These are phyloP conservation scores for Meteorus cinctellus DNA, from an alignment of 2,888 invertebrate genomes.

Conservation along the genomic window DNA sequence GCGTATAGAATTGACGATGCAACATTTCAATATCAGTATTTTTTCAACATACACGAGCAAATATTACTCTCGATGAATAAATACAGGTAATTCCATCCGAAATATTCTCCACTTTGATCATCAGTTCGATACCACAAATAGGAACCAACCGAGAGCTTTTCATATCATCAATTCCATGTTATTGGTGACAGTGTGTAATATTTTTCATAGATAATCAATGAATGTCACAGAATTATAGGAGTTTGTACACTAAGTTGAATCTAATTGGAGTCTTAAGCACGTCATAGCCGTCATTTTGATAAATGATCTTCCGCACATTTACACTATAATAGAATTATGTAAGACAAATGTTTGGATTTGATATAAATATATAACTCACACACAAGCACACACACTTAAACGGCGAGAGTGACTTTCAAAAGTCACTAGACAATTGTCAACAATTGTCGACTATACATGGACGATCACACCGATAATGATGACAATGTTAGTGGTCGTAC, in stretches of 20 bases:
- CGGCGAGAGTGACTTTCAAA: background rate
- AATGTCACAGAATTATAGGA: too few relatives aligned
- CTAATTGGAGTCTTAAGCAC: background rate
- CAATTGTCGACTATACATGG: background rate
- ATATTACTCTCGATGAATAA: background rate
- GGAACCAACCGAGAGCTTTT: too few relatives aligned
- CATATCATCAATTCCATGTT: too few relatives aligned
- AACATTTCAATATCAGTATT: conserved; percentile 55
- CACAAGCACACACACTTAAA: background rate
- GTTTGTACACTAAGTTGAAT: background rate
- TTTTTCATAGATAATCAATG: too few relatives aligned
- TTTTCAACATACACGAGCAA: background rate
- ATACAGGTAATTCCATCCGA: too few relatives aligned
- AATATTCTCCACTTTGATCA: too few relatives aligned
- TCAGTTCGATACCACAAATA: too few relatives aligned
- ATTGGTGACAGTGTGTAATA: too few relatives aligned
- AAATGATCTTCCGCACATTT: background rate
- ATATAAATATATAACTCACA: background rate
- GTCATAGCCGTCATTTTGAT: background rate
- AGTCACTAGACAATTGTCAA: background rate
- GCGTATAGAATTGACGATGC: conserved; percentile 67
- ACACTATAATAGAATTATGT: background rate
- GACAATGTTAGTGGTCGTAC: background rate
- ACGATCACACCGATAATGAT: background rate
- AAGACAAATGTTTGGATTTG: background rate